Evolutionary conservation across 64 coral and sea anemone species (phyloP).

Genomic region (Hydrozoanthus tunicans): DNA sequence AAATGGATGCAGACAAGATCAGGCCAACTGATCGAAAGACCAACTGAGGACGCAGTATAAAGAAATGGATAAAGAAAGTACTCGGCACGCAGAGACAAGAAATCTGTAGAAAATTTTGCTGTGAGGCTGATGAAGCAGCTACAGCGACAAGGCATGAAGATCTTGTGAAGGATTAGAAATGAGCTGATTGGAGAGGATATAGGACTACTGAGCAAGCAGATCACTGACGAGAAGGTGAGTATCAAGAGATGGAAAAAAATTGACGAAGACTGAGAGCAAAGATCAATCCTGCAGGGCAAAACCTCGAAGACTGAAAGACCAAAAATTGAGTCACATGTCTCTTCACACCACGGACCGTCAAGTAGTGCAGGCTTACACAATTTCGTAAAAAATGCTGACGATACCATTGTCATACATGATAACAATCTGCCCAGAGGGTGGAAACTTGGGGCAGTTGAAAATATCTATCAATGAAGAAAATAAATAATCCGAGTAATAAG

Average conservation of each 20-base stretch:
- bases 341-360: no score
- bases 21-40: background rate
- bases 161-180: slow-evolving; percentile 6
- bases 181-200: background rate
- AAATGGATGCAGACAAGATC: slow-evolving; percentile 31
- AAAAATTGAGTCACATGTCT: no score
- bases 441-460: no score
- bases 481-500: no score
- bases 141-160: slow-evolving; percentile 19
- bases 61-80: slow-evolving; percentile 21
- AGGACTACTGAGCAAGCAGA: background rate
- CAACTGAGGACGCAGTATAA: slow-evolving; percentile 15
- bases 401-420: no score
- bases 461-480: no score
- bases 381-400: no score
- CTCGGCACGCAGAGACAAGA: slow-evolving; percentile 1
- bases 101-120: background rate
- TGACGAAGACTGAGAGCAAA: background rate
- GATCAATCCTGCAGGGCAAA: background rate
- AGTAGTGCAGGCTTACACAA: no score
- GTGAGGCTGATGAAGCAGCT: background rate
- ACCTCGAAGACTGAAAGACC: background rate
- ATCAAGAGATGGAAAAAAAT: slow-evolving; percentile 1
- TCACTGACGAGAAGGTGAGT: background rate
- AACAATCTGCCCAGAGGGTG: no score